A percentile compares a stretch with the other conserved stretches of the same genome.
These are phyloP conservation scores for Acromyrmex heyeri DNA, from an alignment of 1,140 invertebrate species.

Conservation along the genomic window DNA sequence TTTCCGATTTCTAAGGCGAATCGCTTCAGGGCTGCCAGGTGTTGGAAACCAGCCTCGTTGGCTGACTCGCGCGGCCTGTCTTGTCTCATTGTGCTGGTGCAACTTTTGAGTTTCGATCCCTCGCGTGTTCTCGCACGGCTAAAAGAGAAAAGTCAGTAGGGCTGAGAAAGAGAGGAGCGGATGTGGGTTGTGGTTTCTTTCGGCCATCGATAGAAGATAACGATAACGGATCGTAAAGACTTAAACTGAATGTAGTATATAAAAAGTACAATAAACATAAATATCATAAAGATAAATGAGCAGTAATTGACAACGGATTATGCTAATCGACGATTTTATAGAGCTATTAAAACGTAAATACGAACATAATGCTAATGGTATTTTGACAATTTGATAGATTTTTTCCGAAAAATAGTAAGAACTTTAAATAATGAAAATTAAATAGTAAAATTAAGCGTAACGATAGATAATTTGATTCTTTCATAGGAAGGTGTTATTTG, in stretches of 20 bases:
- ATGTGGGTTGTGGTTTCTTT: conserved; percentile 3
- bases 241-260: background rate
- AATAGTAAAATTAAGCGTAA: background rate
- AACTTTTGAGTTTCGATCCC: conserved; percentile 62
- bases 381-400: background rate
- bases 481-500: background rate
- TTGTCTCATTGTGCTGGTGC: conserved; percentile 71
- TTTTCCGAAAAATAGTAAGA: background rate
- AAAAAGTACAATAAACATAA: background rate
- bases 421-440: background rate
- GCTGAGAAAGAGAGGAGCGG: background rate
- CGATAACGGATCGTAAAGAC: conserved; percentile 21
- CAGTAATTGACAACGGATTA: background rate
- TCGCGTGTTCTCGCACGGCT: conserved; percentile 39
- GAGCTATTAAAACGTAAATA: background rate
- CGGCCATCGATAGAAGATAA: conserved; percentile 18
- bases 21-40: conserved; percentile 73
- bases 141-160: conserved; percentile 16
- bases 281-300: background rate
- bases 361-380: background rate
- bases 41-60: conserved; percentile 66
- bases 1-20: conserved; percentile 77
- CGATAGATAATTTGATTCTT: background rate
- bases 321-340: background rate
- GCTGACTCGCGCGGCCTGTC: conserved; percentile 60